Percentiles rank a stretch among this genome's conserved stretches.
phyloP scores from a whole-genome alignment of 1,140 invertebrate genomes.

The Diorhabda carinulata region DNA sequence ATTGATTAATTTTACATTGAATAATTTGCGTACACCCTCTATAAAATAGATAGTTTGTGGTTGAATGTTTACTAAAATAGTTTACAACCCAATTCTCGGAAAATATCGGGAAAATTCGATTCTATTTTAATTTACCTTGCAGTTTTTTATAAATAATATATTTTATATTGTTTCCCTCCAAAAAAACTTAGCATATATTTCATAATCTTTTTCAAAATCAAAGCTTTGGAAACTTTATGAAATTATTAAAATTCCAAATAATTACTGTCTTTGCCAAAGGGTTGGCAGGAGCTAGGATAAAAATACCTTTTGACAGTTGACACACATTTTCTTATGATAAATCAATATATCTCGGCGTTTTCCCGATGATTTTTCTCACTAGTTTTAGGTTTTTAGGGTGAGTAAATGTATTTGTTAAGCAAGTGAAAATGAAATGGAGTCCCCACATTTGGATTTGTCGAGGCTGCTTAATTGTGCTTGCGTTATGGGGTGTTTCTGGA shows the following conservation, averaged over 20 bases:
- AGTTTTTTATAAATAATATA: background rate
- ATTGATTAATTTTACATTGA: too few relatives aligned
- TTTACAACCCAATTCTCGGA: background rate
- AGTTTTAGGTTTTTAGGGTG: slow-evolving; percentile 2
- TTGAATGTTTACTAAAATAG: too few relatives aligned
- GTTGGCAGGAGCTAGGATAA: background rate
- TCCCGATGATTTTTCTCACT: background rate
- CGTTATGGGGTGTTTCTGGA: slow-evolving; percentile 38
- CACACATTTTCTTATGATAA: slow-evolving; percentile 2
- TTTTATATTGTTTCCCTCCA: background rate
- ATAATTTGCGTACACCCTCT: too few relatives aligned
- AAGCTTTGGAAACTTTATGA: too few relatives aligned
- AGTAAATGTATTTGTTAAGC: slow-evolving; percentile 11
- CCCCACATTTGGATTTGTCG: slow-evolving; percentile 30
- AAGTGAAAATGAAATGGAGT: slow-evolving; percentile 34
- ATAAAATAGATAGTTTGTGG: too few relatives aligned
- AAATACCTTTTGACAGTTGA: background rate
- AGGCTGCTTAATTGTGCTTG: slow-evolving; percentile 27
- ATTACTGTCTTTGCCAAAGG: background rate
- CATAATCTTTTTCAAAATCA: too few relatives aligned
- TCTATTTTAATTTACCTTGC: background rate
- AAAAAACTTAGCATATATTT: too few relatives aligned
- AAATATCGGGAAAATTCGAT: background rate
- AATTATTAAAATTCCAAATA: background rate
- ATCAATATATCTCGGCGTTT: background rate